Conservation (phyloP, 30 jellyfish, hydroid and myxozoan genomes). For the Morbakka virulenta region DNA sequence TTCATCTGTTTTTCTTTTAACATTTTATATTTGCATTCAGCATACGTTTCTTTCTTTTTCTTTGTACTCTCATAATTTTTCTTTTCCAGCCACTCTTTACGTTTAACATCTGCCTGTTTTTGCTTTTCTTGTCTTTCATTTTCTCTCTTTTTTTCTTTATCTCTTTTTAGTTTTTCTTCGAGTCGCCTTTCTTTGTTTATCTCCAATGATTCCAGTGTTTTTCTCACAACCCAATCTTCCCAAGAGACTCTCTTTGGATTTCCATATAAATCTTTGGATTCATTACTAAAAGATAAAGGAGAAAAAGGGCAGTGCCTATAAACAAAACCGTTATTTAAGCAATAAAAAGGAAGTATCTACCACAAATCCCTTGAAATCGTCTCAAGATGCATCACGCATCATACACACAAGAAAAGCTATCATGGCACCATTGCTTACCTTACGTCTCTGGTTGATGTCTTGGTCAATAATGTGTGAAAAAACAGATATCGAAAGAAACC, state of each 20-base stretch:
- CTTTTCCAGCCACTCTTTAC: conserved; percentile 53
- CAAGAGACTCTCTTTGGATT: conserved; percentile 33
- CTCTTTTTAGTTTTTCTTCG: neutral
- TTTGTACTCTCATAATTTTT: conserved; percentile 47
- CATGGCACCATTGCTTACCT: too few relatives aligned
- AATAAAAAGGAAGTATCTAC: too few relatives aligned
- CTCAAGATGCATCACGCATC: too few relatives aligned
- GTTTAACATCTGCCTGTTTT: conserved; percentile 33
- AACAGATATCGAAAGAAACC: too few relatives aligned
- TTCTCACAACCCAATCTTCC: conserved; percentile 79
- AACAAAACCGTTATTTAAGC: too few relatives aligned
- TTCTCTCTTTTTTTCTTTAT: conserved; percentile 1
- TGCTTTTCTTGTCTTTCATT: conserved; percentile 34
- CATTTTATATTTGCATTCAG: conserved; percentile 52
- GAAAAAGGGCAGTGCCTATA: too few relatives aligned
- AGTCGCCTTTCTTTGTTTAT: conserved; percentile 18
- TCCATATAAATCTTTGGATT: neutral
- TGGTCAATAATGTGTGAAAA: too few relatives aligned
- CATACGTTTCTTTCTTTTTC: conserved; percentile 35
- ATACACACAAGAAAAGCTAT: too few relatives aligned
- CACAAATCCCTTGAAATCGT: too few relatives aligned
- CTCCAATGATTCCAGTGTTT: conserved; percentile 48
- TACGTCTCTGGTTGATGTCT: too few relatives aligned
- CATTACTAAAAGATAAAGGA: neutral
- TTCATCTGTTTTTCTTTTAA: conserved; percentile 51